phyloP scores from a whole-genome alignment of 1,140 invertebrate species.

The Calliphora vicina region DNA sequence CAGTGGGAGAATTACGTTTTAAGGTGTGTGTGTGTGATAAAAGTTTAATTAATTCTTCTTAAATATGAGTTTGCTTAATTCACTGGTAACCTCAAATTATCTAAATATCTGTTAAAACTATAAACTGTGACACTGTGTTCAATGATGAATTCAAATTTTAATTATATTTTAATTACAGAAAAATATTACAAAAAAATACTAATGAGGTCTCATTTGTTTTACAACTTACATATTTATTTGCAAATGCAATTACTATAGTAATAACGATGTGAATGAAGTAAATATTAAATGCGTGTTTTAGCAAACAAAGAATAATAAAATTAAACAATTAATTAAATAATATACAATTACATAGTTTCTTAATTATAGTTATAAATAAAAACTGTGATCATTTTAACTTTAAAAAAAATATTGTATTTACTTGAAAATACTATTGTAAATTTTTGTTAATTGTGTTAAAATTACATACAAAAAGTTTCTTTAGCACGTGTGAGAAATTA shows the following conservation, averaged over 20 bases:
- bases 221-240: too few relatives aligned
- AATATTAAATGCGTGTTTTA: background rate
- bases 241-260: background rate
- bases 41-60: background rate
- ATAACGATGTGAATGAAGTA: background rate
- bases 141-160: background rate
- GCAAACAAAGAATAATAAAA: background rate
- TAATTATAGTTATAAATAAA: too few relatives aligned
- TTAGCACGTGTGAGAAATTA: too few relatives aligned
- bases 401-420: too few relatives aligned
- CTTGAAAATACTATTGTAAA: too few relatives aligned
- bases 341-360: background rate
- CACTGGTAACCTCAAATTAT: too few relatives aligned
- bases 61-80: background rate
- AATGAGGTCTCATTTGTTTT: too few relatives aligned
- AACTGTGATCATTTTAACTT: too few relatives aligned
- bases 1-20: constrained; percentile 72
- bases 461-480: too few relatives aligned
- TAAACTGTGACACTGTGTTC: background rate
- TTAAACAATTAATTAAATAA: background rate
- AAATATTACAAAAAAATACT: background rate
- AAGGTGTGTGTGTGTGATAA: constrained; percentile 63
- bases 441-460: too few relatives aligned
- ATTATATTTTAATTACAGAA: background rate
- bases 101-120: background rate